Evolutionary conservation across 2,888 invertebrate species (phyloP).

Genomic region (Myathropa florea): DNA sequence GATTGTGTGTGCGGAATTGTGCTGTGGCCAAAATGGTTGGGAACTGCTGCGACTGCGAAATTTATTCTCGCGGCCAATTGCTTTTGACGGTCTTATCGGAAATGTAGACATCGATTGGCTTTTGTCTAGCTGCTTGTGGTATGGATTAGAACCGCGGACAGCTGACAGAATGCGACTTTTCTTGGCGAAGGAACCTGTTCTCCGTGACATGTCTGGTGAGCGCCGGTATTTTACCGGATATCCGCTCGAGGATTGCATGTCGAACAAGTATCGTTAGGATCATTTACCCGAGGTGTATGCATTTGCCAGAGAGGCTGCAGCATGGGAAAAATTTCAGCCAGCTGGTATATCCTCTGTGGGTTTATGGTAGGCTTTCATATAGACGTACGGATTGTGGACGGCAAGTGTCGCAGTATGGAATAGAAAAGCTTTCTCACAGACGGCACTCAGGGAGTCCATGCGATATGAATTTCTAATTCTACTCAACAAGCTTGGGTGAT

Average conservation of each 20-base stretch:
- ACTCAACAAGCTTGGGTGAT: too few species aligned
- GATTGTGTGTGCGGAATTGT: not conserved
- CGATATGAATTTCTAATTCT: too few species aligned
- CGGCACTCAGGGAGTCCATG: too few species aligned
- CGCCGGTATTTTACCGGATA: not conserved
- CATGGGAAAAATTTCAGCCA: not conserved
- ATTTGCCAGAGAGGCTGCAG: not conserved
- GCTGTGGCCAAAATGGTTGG: not conserved
- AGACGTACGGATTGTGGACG: too few species aligned
- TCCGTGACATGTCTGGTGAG: not conserved
- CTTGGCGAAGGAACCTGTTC: constrained; percentile 10
- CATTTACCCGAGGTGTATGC: not conserved
- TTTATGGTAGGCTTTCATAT: not conserved
- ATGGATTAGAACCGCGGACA: not conserved
- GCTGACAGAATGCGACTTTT: not conserved
- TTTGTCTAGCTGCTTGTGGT: not conserved
- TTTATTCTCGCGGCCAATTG: constrained; percentile 14
- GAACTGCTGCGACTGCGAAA: constrained; percentile 1
- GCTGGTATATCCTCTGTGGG: not conserved
- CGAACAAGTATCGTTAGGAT: not conserved
- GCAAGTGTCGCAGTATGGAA: too few species aligned
- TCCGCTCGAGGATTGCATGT: not conserved
- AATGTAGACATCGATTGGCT: not conserved
- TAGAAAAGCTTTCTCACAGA: too few species aligned
- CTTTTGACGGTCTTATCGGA: constrained; percentile 4